Base-by-base conservation (phyloP, 2,113 vertebrate species). In the Callopanchax toddi region DNA sequence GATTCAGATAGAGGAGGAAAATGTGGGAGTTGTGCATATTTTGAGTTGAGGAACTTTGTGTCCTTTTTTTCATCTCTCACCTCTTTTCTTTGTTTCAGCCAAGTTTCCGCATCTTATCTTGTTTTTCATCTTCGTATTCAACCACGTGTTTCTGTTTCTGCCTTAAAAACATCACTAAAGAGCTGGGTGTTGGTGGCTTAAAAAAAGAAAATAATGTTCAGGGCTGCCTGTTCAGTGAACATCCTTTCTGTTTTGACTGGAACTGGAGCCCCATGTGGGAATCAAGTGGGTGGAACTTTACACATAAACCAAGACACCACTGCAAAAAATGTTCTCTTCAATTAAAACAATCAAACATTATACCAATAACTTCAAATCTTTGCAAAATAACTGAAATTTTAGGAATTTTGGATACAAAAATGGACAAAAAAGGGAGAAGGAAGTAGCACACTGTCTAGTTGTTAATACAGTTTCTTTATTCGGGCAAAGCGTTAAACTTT, bases 251-350 rank as follows among this genome's bases (percentile, higher is more conserved):
- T 87, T 85, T 81, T 89, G 84, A 85, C 61, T 82, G 73, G 68
- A 87, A 91, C 79, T 50, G 57, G 85, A 92, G 82, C 87, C 80
- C 85, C 43, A 67, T 81, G 71, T 86, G 79, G 60, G 66, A 76
- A 86, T 86, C 83, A 81, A 37, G 32, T 59, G 29, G 49, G 51
- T 54, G 66, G 62, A 71, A 63, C 39, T 21, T 54, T 44, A 65
- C 5, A 36, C 54, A 26, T 40, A 42, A 53, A 55, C 9, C 16
- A 56, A 43, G 44, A 56, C 37, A 29, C 26, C 71, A 60, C 74
- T 71, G 44, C 22, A 76, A 75, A 53, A 76, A 72, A 74, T 0
- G 29, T 58, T n/a, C n/a, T 34, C 23, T 10, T n/a, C 11, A 9
- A 50, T 21, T 59, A 43, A 26, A n/a, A 2, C 18, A 17, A 16